These are phyloP conservation scores for Ethmia dodecea DNA, from an alignment of 2,888 invertebrate genomes.

Conservation along the genomic window DNA sequence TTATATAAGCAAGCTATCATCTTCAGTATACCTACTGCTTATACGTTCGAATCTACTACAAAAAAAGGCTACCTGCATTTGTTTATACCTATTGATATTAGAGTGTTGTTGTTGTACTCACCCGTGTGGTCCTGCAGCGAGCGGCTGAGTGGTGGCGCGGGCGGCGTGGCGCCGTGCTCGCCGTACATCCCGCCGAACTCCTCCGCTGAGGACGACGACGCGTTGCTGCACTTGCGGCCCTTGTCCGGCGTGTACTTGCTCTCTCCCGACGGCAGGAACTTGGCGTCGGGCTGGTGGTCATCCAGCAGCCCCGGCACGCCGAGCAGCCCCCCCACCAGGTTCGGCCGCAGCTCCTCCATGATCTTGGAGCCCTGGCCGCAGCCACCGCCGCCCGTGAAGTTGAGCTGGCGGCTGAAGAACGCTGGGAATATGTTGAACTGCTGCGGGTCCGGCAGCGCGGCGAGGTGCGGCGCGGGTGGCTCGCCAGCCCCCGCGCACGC, in stretches of 20 bases:
- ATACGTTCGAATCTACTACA: too few species aligned
- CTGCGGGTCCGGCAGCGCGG: slow-evolving; percentile 82
- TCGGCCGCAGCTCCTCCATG: slow-evolving; percentile 92
- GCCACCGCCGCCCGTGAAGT: slow-evolving; percentile 84
- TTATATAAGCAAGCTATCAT: too few species aligned
- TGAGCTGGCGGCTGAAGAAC: slow-evolving; percentile 92
- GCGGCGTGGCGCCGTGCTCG: slow-evolving; percentile 83
- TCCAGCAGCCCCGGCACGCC: slow-evolving; percentile 89
- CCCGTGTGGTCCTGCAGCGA: slow-evolving; percentile 79
- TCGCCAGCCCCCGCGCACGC: slow-evolving; percentile 80
- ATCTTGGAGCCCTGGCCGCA: slow-evolving; percentile 86
- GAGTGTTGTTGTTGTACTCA: slow-evolving; percentile 30
- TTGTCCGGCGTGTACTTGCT: slow-evolving; percentile 76
- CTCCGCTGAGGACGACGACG: slow-evolving; percentile 87
- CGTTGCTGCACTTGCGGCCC: slow-evolving; percentile 86
- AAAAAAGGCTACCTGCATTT: background rate
- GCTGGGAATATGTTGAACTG: slow-evolving; percentile 96
- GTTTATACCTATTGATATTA: slow-evolving; percentile 1
- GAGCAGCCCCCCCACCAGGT: slow-evolving; percentile 86
- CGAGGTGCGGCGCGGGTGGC: slow-evolving; percentile 74
- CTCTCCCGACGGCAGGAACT: slow-evolving; percentile 74
- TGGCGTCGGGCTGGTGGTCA: slow-evolving; percentile 82
- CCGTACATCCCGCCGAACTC: slow-evolving; percentile 89
- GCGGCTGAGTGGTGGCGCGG: slow-evolving; percentile 76
- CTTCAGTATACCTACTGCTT: too few species aligned